A percentile compares a stretch with the other conserved stretches of the same genome.
Conservation (phyloP, 2,113 vertebrate genomes). For the Chamaea fasciata region DNA sequence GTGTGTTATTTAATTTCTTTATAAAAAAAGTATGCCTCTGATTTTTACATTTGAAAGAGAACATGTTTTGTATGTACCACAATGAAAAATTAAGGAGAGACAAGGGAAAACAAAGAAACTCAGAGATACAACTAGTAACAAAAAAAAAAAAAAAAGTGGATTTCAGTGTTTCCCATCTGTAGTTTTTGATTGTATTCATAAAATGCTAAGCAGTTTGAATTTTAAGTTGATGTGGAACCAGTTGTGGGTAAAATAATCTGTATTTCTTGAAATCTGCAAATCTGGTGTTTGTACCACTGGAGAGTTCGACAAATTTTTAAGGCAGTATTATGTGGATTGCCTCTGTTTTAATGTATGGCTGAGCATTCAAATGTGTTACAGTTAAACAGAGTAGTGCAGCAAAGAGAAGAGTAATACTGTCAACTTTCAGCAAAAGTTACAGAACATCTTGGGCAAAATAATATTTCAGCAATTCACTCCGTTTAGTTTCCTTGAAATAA, state of each 20-base stretch:
- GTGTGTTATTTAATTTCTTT: background rate
- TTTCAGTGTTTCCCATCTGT: slow-evolving; percentile 8
- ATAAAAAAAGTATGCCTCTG: slow-evolving; percentile 3
- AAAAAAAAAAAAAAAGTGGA: background rate
- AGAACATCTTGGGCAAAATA: background rate
- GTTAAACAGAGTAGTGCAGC: background rate
- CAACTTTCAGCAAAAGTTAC: background rate
- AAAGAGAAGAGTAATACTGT: background rate
- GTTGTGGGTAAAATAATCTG: background rate
- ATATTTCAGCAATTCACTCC: background rate
- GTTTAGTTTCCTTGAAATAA: background rate
- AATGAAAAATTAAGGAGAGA: slow-evolving; percentile 32
- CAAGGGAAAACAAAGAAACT: slow-evolving; percentile 39
- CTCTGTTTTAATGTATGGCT: background rate
- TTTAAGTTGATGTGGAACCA: background rate
- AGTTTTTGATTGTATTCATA: slow-evolving; percentile 15
- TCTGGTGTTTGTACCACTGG: background rate
- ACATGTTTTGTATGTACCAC: background rate
- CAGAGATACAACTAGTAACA: slow-evolving; percentile 34
- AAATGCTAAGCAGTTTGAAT: slow-evolving; percentile 26
- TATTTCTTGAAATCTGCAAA: background rate
- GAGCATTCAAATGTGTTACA: background rate
- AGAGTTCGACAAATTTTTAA: background rate
- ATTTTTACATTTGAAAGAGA: slow-evolving; percentile 18
- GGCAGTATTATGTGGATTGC: background rate